Evolutionary conservation across 1,140 invertebrate genomes (phyloP).

Genomic region (Camponotus pennsylvanicus): DNA sequence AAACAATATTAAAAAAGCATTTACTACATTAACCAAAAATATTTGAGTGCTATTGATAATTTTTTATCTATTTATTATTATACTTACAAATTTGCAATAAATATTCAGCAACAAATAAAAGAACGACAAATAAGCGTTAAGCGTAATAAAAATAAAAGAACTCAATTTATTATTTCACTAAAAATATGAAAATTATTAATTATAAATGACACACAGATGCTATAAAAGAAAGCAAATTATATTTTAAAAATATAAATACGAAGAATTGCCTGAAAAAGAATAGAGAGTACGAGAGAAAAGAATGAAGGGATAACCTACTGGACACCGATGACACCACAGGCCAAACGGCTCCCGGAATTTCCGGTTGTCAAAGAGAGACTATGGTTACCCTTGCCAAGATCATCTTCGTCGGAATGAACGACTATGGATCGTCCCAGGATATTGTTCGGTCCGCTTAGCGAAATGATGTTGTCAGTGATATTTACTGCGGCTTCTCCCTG

Average conservation of each 20-base stretch:
- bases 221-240: background rate
- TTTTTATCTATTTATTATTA: background rate
- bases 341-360: slow-evolving; percentile 92
- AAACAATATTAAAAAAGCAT: background rate
- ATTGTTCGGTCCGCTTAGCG: slow-evolving; percentile 88
- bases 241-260: background rate
- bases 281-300: background rate
- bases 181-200: slow-evolving; percentile 8
- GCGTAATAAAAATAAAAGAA: background rate
- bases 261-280: background rate
- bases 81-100: background rate
- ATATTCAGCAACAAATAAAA: background rate
- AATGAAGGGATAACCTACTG: slow-evolving; percentile 86
- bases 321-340: slow-evolving; percentile 93
- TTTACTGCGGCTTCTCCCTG: slow-evolving; percentile 88
- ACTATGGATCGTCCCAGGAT: slow-evolving; percentile 94
- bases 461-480: slow-evolving; percentile 89
- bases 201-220: background rate
- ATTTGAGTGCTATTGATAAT: background rate
- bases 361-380: slow-evolving; percentile 92
- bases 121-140: slow-evolving; percentile 5
- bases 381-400: slow-evolving; percentile 90
- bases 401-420: slow-evolving; percentile 91
- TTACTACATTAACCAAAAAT: background rate
- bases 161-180: background rate